These are phyloP conservation scores for Puffinus mauretanicus DNA, from an alignment of 2,113 vertebrate genomes.

Conservation along the genomic window DNA sequence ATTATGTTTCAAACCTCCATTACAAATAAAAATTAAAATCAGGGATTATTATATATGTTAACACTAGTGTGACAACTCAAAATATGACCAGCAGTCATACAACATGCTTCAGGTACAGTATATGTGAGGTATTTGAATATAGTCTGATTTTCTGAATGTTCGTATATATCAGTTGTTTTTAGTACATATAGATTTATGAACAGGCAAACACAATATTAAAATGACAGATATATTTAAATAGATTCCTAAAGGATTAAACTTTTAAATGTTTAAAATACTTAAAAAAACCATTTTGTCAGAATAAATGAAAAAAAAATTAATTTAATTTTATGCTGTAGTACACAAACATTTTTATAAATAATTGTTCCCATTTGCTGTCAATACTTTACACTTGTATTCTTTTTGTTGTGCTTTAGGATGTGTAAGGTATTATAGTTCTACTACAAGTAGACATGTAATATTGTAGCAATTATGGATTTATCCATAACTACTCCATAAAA, in stretches of 20 bases:
- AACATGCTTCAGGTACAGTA: neutral
- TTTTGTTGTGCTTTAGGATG: neutral
- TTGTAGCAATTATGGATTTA: neutral
- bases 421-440: neutral
- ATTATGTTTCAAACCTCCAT: neutral
- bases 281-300: neutral
- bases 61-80: neutral
- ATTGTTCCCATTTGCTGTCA: neutral
- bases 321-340: neutral
- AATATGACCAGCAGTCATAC: neutral
- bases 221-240: neutral
- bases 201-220: neutral
- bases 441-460: neutral
- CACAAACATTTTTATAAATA: neutral
- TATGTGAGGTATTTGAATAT: neutral
- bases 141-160: neutral
- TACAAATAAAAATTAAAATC: neutral
- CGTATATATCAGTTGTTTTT: neutral
- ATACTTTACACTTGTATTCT: neutral
- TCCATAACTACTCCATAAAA: neutral
- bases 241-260: neutral
- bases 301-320: neutral
- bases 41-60: neutral
- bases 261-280: neutral
- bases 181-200: neutral